These are phyloP conservation scores for Atrina japonica DNA, from an alignment of 2,888 invertebrate species.

Conservation along the genomic window DNA sequence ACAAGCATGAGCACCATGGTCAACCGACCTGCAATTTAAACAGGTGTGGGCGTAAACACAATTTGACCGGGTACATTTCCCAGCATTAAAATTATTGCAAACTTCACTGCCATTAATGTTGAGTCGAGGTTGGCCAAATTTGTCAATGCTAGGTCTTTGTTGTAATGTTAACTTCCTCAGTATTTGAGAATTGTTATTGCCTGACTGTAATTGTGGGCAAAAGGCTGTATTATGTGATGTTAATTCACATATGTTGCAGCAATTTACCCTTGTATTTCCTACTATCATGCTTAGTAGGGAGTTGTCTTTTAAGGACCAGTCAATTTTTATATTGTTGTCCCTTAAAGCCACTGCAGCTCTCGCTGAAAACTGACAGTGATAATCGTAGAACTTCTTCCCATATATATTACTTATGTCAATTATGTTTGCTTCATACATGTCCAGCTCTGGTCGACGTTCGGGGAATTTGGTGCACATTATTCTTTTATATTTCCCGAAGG, in stretches of 20 bases:
- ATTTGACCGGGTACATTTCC: background rate
- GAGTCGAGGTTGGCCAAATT: background rate
- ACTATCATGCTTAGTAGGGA: conserved; percentile 21
- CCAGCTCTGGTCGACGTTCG: conserved; percentile 19
- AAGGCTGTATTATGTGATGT: conserved; percentile 16
- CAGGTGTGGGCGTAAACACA: conserved; percentile 12
- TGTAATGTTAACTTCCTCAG: background rate
- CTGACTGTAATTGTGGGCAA: conserved; percentile 10
- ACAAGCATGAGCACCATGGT: conserved; percentile 1
- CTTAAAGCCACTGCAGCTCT: conserved; percentile 21
- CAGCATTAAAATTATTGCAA: conserved; percentile 29
- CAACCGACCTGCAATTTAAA: conserved; percentile 2
- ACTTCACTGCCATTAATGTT: conserved; percentile 18
- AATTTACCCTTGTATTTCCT: conserved; percentile 14
- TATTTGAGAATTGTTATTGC: too few relatives aligned
- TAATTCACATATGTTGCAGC: conserved; percentile 10
- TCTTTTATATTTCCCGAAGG: conserved; percentile 35
- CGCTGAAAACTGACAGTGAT: conserved; percentile 31
- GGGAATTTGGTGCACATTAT: conserved; percentile 20
- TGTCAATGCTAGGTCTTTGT: too few relatives aligned
- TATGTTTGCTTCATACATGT: conserved; percentile 26
- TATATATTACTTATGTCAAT: conserved; percentile 32
- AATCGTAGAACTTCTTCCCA: conserved; percentile 29
- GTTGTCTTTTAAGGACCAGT: conserved; percentile 33
- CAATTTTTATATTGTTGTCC: conserved; percentile 30